These are phyloP conservation scores for Rhinatrema bivittatum DNA, from an alignment of 2,797 vertebrate genomes.

Conservation along the genomic window DNA sequence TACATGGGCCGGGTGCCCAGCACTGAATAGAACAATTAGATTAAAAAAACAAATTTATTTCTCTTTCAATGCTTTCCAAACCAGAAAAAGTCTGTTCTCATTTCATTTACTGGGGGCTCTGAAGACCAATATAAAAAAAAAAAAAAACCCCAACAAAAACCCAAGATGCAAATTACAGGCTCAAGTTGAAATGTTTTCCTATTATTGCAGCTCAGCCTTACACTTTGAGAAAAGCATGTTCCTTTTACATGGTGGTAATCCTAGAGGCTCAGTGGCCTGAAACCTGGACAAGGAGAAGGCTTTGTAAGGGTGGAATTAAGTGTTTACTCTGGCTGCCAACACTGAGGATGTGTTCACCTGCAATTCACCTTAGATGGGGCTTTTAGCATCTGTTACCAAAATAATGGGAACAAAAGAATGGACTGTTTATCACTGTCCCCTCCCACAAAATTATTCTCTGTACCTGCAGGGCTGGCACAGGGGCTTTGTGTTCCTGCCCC, in stretches of 20 bases:
- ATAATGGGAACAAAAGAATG: slow-evolving; percentile 12
- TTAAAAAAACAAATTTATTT: slow-evolving; percentile 11
- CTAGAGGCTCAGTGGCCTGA: neutral
- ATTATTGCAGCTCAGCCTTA: slow-evolving; percentile 6
- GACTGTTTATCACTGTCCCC: neutral
- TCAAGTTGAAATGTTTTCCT: slow-evolving; percentile 5
- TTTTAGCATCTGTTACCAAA: slow-evolving; percentile 25
- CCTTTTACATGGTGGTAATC: slow-evolving; percentile 11
- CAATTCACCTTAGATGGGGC: neutral
- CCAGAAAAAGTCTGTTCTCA: neutral
- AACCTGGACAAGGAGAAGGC: slow-evolving; percentile 8
- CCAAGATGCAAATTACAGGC: slow-evolving; percentile 9
- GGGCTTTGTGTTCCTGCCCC: neutral
- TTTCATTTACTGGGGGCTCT: slow-evolving; percentile 3
- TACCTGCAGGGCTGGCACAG: neutral
- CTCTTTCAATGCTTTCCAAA: slow-evolving; percentile 5
- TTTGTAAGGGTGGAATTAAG: slow-evolving; percentile 6
- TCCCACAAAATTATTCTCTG: neutral
- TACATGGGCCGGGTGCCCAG: slow-evolving; percentile 3
- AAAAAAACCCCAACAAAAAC: neutral
- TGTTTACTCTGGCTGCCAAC: neutral
- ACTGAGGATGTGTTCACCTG: neutral
- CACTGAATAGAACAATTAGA: slow-evolving; percentile 1
- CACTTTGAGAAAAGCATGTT: slow-evolving; percentile 3
- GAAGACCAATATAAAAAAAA: neutral